Base-by-base conservation (phyloP, 2,888 invertebrate species). In the Trichogramma dendrolimi region DNA sequence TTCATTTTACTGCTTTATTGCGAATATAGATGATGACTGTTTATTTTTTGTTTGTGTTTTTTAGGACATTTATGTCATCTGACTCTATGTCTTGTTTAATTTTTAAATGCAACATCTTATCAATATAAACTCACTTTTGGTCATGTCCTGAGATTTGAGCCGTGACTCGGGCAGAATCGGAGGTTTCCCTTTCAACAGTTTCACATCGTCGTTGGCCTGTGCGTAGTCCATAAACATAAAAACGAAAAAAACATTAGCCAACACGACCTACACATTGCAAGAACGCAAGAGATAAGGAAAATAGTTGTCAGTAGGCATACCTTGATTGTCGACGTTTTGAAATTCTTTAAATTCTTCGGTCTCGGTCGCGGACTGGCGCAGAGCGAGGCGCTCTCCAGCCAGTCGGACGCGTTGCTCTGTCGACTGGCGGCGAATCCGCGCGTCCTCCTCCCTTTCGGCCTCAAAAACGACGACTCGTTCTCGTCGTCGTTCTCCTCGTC, bases 91-190 rank as follows among this genome's bases (percentile, higher is more conserved):
- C 27, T 2, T 27, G 27, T 27, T 27, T 27, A 27, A 27, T 27
- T 27, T 27, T 2, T 27, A 27, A 27, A 27, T 27, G 2, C 14
- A 14, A 27, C 27, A 27, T 27, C 27, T 27, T 27, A 27, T 27
- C 27, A 27, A 27, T 27, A 27, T 27, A 55, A 57, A 77, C 80
- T 69, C 74, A 82, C 89, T 89, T 78, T 90, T 85, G 38, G 85
- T 84, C 84, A 86, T 85, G 77, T 80, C 85, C 79, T 82, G 80
- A 81, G 81, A 69, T 66, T 75, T 79, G 50, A 74, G 74, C 11
- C 71, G 73, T 46, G 73, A 69, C 55, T 74, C 76, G 58, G 75
- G 72, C 46, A 74, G 70, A 46, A 70, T 70, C 42, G 76, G 74
- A 58, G 75, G 74, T 58, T 77, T 78, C 59, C 67, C 70, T 67